phyloP scores from a whole-genome alignment of 2,113 vertebrate genomes.

The Aramus guarauna region DNA sequence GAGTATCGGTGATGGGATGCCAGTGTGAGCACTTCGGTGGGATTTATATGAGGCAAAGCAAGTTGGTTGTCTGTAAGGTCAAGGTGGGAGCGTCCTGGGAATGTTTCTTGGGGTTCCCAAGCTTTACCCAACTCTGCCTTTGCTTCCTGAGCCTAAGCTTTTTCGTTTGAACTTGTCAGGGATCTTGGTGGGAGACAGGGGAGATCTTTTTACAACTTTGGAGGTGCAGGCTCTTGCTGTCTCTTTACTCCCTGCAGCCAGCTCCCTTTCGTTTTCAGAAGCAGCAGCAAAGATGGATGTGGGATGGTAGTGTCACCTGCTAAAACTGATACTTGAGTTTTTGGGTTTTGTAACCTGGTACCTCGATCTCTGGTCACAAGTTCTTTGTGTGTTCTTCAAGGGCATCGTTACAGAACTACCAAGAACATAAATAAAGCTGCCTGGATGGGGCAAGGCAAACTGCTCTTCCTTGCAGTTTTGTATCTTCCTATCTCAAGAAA shows the following conservation, averaged over 20 bases:
- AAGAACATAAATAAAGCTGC: background rate
- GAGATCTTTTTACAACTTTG: background rate
- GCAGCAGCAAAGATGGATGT: background rate
- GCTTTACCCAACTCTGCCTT: background rate
- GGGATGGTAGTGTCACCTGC: background rate
- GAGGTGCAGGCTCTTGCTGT: background rate
- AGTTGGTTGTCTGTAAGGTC: background rate
- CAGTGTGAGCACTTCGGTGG: rapidly evolving
- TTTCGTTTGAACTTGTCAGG: background rate
- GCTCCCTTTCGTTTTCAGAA: background rate
- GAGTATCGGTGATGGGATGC: rapidly evolving
- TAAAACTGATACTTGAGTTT: background rate
- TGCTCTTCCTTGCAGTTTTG: background rate
- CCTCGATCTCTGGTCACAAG: background rate
- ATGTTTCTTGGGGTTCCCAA: background rate
- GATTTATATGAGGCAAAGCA: background rate
- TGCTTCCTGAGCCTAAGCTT: background rate
- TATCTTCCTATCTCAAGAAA: background rate
- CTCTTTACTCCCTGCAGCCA: background rate
- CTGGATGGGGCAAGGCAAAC: background rate
- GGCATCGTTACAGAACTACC: background rate
- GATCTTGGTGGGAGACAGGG: background rate
- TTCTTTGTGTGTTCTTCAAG: background rate
- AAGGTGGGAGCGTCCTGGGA: background rate
- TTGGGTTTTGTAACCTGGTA: background rate